A percentile compares a stretch with the other conserved stretches of the same genome.
Evolutionary conservation across 1,140 invertebrate species (phyloP).

Genomic region (Neuroterus valhalla): DNA sequence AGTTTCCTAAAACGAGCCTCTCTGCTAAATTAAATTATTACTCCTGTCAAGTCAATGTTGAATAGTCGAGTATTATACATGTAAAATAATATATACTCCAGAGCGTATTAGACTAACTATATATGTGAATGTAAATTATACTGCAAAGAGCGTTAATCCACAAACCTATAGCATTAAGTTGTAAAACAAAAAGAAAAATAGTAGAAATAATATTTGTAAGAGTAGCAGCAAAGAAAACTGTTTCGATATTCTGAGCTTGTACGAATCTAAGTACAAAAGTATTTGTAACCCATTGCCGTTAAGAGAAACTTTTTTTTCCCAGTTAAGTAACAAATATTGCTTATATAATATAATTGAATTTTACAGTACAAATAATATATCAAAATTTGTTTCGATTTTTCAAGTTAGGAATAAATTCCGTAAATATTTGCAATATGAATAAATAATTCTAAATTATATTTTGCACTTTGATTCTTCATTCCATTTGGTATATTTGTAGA

Average conservation of each 20-base stretch:
- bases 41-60: slow-evolving; percentile 72
- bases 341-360: too few relatives aligned
- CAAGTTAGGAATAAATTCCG: too few relatives aligned
- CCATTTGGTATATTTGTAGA: not conserved
- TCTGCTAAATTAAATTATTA: slow-evolving; percentile 57
- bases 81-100: slow-evolving; percentile 18
- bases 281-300: too few relatives aligned
- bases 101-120: slow-evolving; percentile 18
- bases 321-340: too few relatives aligned
- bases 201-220: slow-evolving; percentile 10
- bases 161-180: not conserved
- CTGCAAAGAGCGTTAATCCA: not conserved
- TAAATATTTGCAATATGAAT: too few relatives aligned
- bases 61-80: slow-evolving; percentile 50
- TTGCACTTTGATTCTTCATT: not conserved
- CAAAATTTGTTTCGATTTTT: too few relatives aligned
- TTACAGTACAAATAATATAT: too few relatives aligned
- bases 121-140: not conserved
- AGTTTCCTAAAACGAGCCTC: slow-evolving; percentile 38
- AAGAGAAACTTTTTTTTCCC: too few relatives aligned
- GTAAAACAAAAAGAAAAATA: not conserved
- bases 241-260: not conserved
- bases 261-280: not conserved
- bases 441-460: not conserved
- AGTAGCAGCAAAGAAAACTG: not conserved